Evolutionary conservation across 2,797 vertebrate genomes (phyloP).

Genomic region (Tokudaia tokunoshimensis): DNA sequence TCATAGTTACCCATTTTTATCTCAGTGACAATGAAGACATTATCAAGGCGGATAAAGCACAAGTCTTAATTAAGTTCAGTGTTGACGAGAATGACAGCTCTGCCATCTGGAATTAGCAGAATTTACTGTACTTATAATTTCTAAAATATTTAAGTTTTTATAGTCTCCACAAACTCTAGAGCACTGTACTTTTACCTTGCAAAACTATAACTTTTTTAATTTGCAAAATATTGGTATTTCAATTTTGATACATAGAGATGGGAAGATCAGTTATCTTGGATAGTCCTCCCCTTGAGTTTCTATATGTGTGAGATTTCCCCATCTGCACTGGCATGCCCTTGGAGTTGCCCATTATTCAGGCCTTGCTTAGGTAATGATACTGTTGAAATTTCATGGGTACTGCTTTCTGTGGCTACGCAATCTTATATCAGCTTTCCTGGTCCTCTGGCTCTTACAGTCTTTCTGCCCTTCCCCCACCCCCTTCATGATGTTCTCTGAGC

Average conservation of each 20-base stretch:
- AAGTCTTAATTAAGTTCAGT: constrained; percentile 50
- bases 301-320: neutral
- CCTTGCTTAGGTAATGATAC: neutral
- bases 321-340: neutral
- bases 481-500: neutral
- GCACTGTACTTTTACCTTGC: constrained; percentile 27
- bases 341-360: neutral
- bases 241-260: neutral
- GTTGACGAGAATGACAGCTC: constrained; percentile 46
- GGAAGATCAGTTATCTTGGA: neutral
- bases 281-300: neutral
- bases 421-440: neutral
- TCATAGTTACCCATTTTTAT: constrained; percentile 55
- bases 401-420: neutral
- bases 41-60: constrained; percentile 22
- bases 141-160: neutral
- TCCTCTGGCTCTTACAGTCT: neutral
- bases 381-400: neutral
- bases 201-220: constrained; percentile 31
- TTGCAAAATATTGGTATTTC: neutral
- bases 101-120: constrained; percentile 56
- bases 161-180: neutral
- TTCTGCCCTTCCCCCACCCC: neutral
- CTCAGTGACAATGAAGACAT: constrained; percentile 20
- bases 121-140: constrained; percentile 47